Conservation (phyloP, 2,797 vertebrate species). For the Melanotaenia maccullochi region DNA sequence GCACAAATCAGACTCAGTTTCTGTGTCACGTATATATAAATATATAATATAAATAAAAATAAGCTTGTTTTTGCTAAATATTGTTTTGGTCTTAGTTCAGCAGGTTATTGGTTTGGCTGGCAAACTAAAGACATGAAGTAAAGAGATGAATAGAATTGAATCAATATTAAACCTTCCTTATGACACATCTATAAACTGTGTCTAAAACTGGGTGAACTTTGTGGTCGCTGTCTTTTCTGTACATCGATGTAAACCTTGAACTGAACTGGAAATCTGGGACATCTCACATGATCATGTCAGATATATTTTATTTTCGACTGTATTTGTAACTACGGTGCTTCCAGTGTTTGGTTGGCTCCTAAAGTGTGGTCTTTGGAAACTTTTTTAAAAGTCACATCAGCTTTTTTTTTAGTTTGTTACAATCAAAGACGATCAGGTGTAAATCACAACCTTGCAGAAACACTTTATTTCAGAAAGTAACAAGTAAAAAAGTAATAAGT, state of each 20-base stretch:
- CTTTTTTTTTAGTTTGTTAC: too few relatives aligned
- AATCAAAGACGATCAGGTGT: too few relatives aligned
- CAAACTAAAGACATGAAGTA: not conserved
- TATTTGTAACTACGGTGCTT: too few relatives aligned
- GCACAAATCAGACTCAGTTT: not conserved
- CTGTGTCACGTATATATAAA: constrained; percentile 7
- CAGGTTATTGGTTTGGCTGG: constrained; percentile 10
- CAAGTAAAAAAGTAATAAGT: too few relatives aligned
- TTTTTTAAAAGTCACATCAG: not conserved
- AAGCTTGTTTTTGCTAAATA: not conserved
- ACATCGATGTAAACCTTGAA: too few relatives aligned
- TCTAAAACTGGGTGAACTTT: not conserved
- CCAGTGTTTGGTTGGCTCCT: too few relatives aligned
- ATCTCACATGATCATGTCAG: not conserved
- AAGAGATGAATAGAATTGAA: not conserved
- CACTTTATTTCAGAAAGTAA: too few relatives aligned
- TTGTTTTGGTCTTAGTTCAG: constrained; percentile 1
- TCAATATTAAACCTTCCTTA: not conserved
- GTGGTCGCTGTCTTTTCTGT: too few relatives aligned
- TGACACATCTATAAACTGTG: not conserved
- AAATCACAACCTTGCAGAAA: too few relatives aligned
- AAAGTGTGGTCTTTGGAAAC: too few relatives aligned
- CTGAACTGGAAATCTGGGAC: too few relatives aligned
- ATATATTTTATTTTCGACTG: not conserved
- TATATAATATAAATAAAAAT: too few relatives aligned